These are phyloP conservation scores for Luperina testacea DNA, from an alignment of 2,888 invertebrate species.

Conservation along the genomic window DNA sequence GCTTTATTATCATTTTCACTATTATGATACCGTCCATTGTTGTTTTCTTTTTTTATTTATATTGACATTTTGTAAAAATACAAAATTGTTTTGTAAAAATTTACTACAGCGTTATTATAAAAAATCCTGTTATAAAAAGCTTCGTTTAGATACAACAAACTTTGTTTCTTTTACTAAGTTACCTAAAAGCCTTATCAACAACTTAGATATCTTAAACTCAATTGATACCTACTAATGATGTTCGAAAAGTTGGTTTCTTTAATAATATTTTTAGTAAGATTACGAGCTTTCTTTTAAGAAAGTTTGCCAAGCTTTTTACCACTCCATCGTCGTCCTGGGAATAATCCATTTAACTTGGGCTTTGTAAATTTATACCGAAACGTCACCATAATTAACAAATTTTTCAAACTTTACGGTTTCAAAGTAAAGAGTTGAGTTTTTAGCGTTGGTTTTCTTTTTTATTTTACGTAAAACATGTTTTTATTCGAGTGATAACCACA, in stretches of 20 bases:
- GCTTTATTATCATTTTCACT: neutral
- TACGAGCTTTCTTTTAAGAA: constrained; percentile 25
- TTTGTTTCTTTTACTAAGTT: constrained; percentile 23
- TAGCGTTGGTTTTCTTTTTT: neutral
- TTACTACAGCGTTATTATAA: neutral
- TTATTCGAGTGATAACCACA: neutral
- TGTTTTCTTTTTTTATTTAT: neutral
- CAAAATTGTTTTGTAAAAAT: neutral
- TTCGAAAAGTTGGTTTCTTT: constrained; percentile 38
- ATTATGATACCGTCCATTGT: neutral
- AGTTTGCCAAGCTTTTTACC: constrained; percentile 13
- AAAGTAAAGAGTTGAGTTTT: neutral
- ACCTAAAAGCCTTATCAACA: constrained; percentile 36
- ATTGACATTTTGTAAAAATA: neutral
- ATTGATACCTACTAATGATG: constrained; percentile 37
- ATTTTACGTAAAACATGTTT: neutral
- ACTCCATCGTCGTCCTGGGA: constrained; percentile 6
- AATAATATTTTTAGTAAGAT: constrained; percentile 24
- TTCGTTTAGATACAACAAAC: constrained; percentile 5
- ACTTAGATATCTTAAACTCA: constrained; percentile 30
- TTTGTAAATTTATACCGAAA: constrained; percentile 30
- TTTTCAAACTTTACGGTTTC: neutral
- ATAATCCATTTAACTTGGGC: constrained; percentile 33
- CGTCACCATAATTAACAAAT: constrained; percentile 17
- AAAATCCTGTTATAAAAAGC: constrained; percentile 2